A percentile compares a stretch with the other conserved stretches of the same genome.
Conservation (phyloP, 2,888 invertebrate genomes). For the Mayetiola destructor region DNA sequence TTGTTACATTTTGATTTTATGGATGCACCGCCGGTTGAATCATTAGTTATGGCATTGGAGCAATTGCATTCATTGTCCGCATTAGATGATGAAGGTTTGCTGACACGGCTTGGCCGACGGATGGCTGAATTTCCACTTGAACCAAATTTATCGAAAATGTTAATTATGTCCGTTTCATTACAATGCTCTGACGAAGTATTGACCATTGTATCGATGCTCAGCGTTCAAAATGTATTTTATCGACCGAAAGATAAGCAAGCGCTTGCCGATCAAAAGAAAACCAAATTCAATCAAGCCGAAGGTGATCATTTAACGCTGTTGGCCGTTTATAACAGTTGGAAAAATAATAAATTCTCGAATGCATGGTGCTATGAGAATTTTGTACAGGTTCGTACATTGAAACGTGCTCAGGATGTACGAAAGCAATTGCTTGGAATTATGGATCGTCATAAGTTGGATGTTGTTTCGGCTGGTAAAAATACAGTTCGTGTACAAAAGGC, state of each 20-base stretch:
- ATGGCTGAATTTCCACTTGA: slow-evolving; percentile 99
- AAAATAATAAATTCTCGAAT: slow-evolving; percentile 96
- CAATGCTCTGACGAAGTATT: slow-evolving; percentile 97
- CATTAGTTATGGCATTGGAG: slow-evolving; percentile 93
- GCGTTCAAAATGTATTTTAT: slow-evolving; percentile 97
- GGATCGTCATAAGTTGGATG: slow-evolving; percentile 93
- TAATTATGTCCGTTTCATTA: slow-evolving; percentile 97
- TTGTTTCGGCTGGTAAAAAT: slow-evolving; percentile 91
- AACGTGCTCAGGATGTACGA: slow-evolving; percentile 93
- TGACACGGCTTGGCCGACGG: slow-evolving; percentile 66
- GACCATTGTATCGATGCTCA: slow-evolving; percentile 97
- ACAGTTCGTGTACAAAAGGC: slow-evolving; percentile 94
- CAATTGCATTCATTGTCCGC: slow-evolving; percentile 94
- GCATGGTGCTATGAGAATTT: slow-evolving; percentile 99
- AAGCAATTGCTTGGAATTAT: slow-evolving; percentile 95
- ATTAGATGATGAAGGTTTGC: slow-evolving; percentile 82
- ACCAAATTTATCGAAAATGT: slow-evolving; percentile 93
- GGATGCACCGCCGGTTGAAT: slow-evolving; percentile 98
- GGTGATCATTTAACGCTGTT: slow-evolving; percentile 94
- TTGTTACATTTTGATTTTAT: slow-evolving; percentile 97
- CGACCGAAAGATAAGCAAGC: slow-evolving; percentile 91
- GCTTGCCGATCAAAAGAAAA: slow-evolving; percentile 95
- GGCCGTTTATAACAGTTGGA: slow-evolving; percentile 99
- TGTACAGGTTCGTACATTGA: slow-evolving; percentile 90
- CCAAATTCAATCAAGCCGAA: slow-evolving; percentile 97